A percentile compares a stretch with the other conserved stretches of the same genome.
Conservation (phyloP, 53 echinoderm and acorn worm genomes). For the Luidia sarsii region DNA sequence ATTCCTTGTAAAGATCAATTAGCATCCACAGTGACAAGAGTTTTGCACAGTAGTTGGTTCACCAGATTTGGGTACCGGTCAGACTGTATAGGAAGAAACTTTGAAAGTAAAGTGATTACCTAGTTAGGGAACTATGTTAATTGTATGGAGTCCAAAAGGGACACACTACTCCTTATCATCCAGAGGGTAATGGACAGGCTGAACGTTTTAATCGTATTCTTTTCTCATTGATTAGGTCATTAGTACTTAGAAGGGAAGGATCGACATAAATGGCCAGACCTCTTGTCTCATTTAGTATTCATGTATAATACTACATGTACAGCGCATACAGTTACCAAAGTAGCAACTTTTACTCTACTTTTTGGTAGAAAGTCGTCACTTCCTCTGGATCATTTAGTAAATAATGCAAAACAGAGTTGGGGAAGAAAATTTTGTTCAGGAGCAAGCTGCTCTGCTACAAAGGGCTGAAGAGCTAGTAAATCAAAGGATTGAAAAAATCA, state of each 20-base stretch:
- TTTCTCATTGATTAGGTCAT: conserved; percentile 38
- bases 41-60: conserved; percentile 41
- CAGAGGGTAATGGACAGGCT: conserved; percentile 62
- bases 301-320: conserved; percentile 54
- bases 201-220: conserved; percentile 66
- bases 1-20: conserved; percentile 57
- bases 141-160: conserved; percentile 55
- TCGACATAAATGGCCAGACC: conserved; percentile 56
- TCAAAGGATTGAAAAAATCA: neutral
- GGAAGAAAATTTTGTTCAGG: neutral
- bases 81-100: conserved; percentile 59
- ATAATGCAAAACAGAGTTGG: neutral
- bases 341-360: conserved; percentile 58
- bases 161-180: conserved; percentile 65
- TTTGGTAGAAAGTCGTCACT: conserved; percentile 59
- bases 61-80: conserved; percentile 54
- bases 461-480: neutral
- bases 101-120: conserved; percentile 59
- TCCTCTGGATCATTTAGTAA: conserved; percentile 55
- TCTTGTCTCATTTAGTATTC: conserved; percentile 50
- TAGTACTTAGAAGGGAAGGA: conserved; percentile 37
- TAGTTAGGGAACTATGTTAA: conserved; percentile 42
- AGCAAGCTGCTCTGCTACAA: neutral
- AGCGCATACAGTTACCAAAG: conserved; percentile 47
- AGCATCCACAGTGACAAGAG: conserved; percentile 22